A percentile compares a stretch with the other conserved stretches of the same genome.
These are phyloP conservation scores for Melieria picta DNA, from an alignment of 2,888 invertebrate species.

Conservation along the genomic window DNA sequence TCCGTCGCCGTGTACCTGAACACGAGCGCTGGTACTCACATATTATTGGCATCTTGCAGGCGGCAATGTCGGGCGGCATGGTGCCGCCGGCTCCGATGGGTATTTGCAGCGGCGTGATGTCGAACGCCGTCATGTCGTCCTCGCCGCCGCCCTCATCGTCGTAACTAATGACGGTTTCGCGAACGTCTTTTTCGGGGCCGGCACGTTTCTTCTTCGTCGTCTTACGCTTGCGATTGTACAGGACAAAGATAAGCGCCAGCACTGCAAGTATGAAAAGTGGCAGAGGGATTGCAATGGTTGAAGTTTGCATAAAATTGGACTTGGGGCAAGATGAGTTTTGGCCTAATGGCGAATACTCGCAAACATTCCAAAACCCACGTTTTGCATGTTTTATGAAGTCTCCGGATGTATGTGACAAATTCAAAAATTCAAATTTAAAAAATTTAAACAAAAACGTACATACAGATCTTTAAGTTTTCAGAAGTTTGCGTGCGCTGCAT, in stretches of 20 bases:
- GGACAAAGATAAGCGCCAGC: slow-evolving; percentile 92
- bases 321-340: no score
- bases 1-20: neutral
- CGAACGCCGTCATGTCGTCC: slow-evolving; percentile 99
- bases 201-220: slow-evolving; percentile 86
- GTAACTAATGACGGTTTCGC: slow-evolving; percentile 99
- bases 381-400: no score
- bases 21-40: slow-evolving; percentile 58
- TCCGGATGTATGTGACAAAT: no score
- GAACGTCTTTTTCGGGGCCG: slow-evolving; percentile 97
- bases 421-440: no score
- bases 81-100: slow-evolving; percentile 83
- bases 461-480: no score
- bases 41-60: slow-evolving; percentile 75
- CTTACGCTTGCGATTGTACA: slow-evolving; percentile 92
- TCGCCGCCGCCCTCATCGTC: slow-evolving; percentile 99
- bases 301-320: slow-evolving; percentile 4
- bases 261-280: slow-evolving; percentile 69
- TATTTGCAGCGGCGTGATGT: slow-evolving; percentile 96
- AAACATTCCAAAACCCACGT: no score
- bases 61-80: slow-evolving; percentile 83
- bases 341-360: no score
- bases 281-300: slow-evolving; percentile 3
- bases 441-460: no score
- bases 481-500: no score